A percentile compares a stretch with the other conserved stretches of the same genome.
Conservation (phyloP, 2,888 invertebrate species). For the Catocala sponsa region DNA sequence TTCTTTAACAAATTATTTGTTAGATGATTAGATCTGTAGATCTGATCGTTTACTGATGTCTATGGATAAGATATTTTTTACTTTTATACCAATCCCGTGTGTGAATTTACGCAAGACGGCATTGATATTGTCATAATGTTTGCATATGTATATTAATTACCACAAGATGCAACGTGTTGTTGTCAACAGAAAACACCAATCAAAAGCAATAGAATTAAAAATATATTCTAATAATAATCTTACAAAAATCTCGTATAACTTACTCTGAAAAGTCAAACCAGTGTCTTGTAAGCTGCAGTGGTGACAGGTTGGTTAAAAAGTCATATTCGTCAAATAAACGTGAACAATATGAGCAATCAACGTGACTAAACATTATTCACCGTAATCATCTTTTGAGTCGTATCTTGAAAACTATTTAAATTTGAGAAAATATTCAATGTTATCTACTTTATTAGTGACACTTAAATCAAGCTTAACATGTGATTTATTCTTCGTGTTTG, state of each 20-base stretch:
- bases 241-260: slow-evolving; percentile 12
- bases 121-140: slow-evolving; percentile 65
- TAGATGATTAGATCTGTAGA: slow-evolving; percentile 30
- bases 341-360: too few species aligned
- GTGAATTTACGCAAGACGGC: slow-evolving; percentile 68
- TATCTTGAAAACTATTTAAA: too few species aligned
- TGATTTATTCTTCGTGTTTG: too few species aligned
- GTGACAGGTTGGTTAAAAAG: background rate
- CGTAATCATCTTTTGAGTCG: too few species aligned
- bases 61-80: slow-evolving; percentile 45
- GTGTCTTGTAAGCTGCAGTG: background rate
- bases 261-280: slow-evolving; percentile 4
- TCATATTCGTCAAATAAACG: background rate
- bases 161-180: slow-evolving; percentile 40
- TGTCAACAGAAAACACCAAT: slow-evolving; percentile 33
- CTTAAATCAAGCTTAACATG: too few species aligned
- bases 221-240: slow-evolving; percentile 29
- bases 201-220: slow-evolving; percentile 26
- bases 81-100: slow-evolving; percentile 64
- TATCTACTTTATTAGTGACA: too few species aligned
- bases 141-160: slow-evolving; percentile 64
- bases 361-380: too few species aligned
- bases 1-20: background rate
- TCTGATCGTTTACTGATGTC: slow-evolving; percentile 58
- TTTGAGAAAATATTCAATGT: too few species aligned